Conservation (phyloP, 2,797 vertebrate species). For the Poecilia velifera region DNA sequence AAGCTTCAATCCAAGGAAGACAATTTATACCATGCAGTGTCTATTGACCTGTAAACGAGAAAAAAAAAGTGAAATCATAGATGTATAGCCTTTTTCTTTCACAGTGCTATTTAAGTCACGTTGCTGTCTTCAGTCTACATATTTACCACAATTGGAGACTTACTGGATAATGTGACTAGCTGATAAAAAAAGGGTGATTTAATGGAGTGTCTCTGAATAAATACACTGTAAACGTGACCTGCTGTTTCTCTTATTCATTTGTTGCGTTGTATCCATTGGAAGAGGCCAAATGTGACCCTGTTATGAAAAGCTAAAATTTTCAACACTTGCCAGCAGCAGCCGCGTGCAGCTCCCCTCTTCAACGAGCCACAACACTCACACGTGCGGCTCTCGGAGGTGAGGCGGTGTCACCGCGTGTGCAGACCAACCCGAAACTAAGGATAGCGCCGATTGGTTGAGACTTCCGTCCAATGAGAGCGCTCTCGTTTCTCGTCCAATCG, state of each 20-base stretch:
- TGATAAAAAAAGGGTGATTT: not conserved
- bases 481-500: slow-evolving; percentile 48
- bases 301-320: slow-evolving; percentile 22
- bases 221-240: not conserved
- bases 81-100: not conserved
- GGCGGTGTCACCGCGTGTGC: not conserved
- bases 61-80: not conserved
- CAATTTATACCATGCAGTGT: not conserved
- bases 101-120: not conserved
- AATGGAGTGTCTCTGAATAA: not conserved
- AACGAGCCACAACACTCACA: slow-evolving; percentile 70
- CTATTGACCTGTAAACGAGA: not conserved
- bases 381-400: slow-evolving; percentile 47
- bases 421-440: slow-evolving; percentile 50
- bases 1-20: not conserved
- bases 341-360: slow-evolving; percentile 44
- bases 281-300: slow-evolving; percentile 10
- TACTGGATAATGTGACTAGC: not conserved
- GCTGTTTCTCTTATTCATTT: not conserved
- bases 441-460: slow-evolving; percentile 52
- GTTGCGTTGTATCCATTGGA: not conserved
- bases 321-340: slow-evolving; percentile 29
- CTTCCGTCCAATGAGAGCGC: slow-evolving; percentile 39
- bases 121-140: not conserved
- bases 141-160: not conserved